A percentile compares a stretch with the other conserved stretches of the same genome.
phyloP scores from a whole-genome alignment of 1,140 invertebrate genomes.

The Theocolax elegans region DNA sequence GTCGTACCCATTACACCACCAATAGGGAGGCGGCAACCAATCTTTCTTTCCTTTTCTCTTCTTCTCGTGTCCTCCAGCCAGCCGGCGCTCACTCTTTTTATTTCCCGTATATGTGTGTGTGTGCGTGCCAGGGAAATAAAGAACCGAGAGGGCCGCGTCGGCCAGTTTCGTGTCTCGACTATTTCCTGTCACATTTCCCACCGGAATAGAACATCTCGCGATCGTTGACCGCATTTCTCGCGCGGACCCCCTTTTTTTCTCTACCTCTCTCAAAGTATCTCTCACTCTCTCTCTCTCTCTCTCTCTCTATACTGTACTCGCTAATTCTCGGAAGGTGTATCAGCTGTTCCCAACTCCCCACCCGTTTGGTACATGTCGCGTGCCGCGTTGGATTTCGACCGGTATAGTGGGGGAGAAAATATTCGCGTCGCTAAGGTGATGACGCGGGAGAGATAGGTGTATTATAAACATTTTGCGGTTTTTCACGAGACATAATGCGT shows the following conservation, averaged over 20 bases:
- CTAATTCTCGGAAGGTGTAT: conserved; percentile 33
- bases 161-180: conserved; percentile 61
- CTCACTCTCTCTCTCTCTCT: not conserved
- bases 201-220: conserved; percentile 57
- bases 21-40: no score
- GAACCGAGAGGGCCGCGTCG: conserved; percentile 7
- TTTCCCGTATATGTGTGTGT: conserved; percentile 11
- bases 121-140: conserved; percentile 19
- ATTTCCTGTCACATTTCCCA: conserved; percentile 64
- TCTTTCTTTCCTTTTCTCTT: no score
- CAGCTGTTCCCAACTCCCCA: conserved; percentile 29
- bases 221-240: conserved; percentile 59
- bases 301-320: not conserved
- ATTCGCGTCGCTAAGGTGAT: no score
- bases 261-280: not conserved
- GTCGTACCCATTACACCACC: no score
- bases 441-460: no score
- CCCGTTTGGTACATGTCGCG: no score
- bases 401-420: no score
- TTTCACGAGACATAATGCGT: no score
- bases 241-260: conserved; percentile 37
- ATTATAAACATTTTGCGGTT: no score
- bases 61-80: no score
- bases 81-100: not conserved
- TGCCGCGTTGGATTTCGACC: no score